phyloP scores from a whole-genome alignment of 2,797 vertebrate genomes.

The Remorina albescens region DNA sequence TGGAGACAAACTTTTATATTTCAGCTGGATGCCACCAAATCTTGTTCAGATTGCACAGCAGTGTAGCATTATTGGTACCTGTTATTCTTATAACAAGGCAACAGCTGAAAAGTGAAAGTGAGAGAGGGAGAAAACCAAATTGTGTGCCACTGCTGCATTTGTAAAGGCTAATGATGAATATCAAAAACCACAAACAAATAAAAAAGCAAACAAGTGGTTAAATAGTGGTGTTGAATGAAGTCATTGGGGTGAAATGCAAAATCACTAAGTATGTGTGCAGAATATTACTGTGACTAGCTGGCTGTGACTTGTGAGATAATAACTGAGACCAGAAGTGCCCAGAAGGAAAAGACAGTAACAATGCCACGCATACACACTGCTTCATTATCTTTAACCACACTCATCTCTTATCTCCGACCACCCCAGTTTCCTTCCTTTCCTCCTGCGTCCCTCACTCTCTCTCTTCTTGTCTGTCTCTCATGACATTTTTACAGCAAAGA shows the following conservation, averaged over 20 bases:
- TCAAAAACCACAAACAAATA: constrained; percentile 45
- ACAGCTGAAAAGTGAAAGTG: constrained; percentile 18
- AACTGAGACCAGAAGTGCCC: constrained; percentile 67
- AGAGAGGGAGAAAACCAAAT: constrained; percentile 11
- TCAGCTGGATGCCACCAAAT: constrained; percentile 21
- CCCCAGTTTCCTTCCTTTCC: constrained; percentile 17
- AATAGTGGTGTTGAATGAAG: constrained; percentile 33
- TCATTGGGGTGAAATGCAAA: constrained; percentile 48
- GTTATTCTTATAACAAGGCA: constrained; percentile 35
- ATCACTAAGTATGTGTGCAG: constrained; percentile 24
- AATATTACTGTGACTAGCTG: constrained; percentile 48
- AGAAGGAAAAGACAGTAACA: constrained; percentile 49
- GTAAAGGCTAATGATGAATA: constrained; percentile 71
- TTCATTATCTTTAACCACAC: constrained; percentile 66
- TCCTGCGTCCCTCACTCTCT: constrained; percentile 1
- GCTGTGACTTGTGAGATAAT: constrained; percentile 59
- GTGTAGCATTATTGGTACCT: constrained; percentile 18
- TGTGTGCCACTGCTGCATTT: constrained; percentile 27
- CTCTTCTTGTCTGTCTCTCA: constrained; percentile 5
- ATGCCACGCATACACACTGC: constrained; percentile 54
- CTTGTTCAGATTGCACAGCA: constrained; percentile 37
- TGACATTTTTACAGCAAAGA: constrained; percentile 11
- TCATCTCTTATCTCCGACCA: constrained; percentile 47
- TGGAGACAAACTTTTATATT: constrained; percentile 16
- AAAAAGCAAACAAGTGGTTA: constrained; percentile 45